phyloP scores from a whole-genome alignment of 2,888 invertebrate species.

The Pelosia muscerda region DNA sequence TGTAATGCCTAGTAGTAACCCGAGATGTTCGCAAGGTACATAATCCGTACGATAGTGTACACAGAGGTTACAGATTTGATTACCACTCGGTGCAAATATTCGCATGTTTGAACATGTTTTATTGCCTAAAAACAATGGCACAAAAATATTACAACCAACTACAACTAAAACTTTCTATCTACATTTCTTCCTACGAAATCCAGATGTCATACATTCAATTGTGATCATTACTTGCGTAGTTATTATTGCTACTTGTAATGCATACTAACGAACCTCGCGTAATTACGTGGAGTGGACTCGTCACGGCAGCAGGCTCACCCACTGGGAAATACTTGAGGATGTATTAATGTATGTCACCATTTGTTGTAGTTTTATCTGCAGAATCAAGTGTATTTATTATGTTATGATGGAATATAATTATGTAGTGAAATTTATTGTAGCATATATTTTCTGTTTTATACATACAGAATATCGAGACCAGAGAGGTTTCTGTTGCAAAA shows the following conservation, averaged over 20 bases:
- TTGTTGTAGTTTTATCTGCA: slow-evolving; percentile 19
- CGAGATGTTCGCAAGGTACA: too few relatives aligned
- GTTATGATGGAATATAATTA: too few relatives aligned
- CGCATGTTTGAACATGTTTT: background rate
- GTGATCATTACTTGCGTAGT: too few relatives aligned
- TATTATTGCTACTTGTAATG: too few relatives aligned
- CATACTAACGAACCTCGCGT: slow-evolving; percentile 31
- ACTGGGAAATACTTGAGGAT: slow-evolving; percentile 55
- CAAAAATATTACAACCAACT: background rate
- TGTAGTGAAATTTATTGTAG: too few relatives aligned
- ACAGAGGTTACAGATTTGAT: background rate
- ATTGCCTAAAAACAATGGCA: too few relatives aligned
- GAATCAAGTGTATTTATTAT: slow-evolving; percentile 5
- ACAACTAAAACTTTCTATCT: background rate
- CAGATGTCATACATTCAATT: slow-evolving; percentile 30
- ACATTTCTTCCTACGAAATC: slow-evolving; percentile 27
- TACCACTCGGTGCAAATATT: background rate
- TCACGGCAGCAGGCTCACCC: slow-evolving; percentile 32
- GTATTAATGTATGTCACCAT: slow-evolving; percentile 58
- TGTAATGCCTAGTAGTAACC: too few relatives aligned
- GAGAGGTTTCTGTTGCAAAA: too few relatives aligned
- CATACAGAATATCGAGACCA: too few relatives aligned
- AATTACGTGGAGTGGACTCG: slow-evolving; percentile 63
- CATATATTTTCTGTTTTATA: too few relatives aligned
- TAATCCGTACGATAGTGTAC: too few relatives aligned